Conservation (phyloP, 2,888 invertebrate genomes). For the Lamproptera curius region DNA sequence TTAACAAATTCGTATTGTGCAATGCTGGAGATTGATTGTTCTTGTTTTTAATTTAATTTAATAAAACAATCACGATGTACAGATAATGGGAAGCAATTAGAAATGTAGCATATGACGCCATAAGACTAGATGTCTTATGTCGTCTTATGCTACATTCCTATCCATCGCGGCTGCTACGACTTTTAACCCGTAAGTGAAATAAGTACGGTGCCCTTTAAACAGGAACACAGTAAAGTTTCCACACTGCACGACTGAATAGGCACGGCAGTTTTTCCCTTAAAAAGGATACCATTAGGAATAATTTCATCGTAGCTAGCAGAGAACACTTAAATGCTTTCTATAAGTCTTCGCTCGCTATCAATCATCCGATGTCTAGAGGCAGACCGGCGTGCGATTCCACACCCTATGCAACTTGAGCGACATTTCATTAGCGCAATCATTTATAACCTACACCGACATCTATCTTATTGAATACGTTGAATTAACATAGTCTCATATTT, state of each 20-base stretch:
- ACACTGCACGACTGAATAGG: no score
- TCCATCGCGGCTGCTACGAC: no score
- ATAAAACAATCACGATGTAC: no score
- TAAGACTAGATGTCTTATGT: no score
- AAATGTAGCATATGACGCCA: no score
- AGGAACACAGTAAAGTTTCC: no score
- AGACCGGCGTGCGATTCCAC: constrained; percentile 23
- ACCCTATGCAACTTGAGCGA: constrained; percentile 24
- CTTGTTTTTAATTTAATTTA: no score
- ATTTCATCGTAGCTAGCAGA: constrained; percentile 45
- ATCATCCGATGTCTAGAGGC: constrained; percentile 37
- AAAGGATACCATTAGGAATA: constrained; percentile 65
- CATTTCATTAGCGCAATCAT: constrained; percentile 27
- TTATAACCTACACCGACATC: constrained; percentile 24
- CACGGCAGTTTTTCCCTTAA: no score
- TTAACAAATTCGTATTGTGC: constrained; percentile 77
- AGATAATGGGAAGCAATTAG: no score
- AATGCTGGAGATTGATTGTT: constrained; percentile 75
- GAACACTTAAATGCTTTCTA: constrained; percentile 64
- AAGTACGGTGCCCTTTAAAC: no score
- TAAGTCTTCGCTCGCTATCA: constrained; percentile 48
- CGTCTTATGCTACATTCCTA: no score
- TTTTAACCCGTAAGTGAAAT: no score
- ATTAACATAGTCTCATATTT: constrained; percentile 20
- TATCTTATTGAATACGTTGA: constrained; percentile 22